Evolutionary conservation across 2,888 invertebrate species (phyloP), one percentile per base, ranked within the genome.

Genomic region (Volucella inflata): DNA sequence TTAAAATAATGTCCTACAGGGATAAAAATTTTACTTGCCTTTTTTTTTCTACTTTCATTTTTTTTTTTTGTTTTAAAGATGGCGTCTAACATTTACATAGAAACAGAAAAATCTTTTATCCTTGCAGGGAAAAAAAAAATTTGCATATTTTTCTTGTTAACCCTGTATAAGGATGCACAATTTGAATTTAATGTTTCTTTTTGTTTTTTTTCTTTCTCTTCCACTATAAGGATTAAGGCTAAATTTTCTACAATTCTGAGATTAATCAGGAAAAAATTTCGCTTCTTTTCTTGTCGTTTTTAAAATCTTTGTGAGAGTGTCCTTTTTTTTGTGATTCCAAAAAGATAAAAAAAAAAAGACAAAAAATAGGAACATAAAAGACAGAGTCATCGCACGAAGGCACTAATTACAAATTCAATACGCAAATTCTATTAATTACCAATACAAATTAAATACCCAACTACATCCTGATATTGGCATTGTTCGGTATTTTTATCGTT

Each of bases 341-440:
- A 21, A 44, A 38, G 14, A 16, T 9, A 17, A 9, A n/a, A 48
- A 40, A 44, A 16, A 64, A 17, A 38, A 46, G 2, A 70, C 46
- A 50, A 17, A 65, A 3, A 16, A n/a, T 10, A 40, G 21, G 21
- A 46, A 16, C 1, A 70, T 30, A 40, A 71, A 46, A 55, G 14
- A 55, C 38, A 67, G 11, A 65, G 50, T 60, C 77, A 74, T 68
- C 44, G 40, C 64, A 38, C 36, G 36, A 70, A 17, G 46, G 38
- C 57, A 65, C 90, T 91, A 90, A 91, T 91, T 91, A 89, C 87
- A 89, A 88, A 91, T 91, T 90, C 91, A 87, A 87, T 84, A 87
- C 89, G 89, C 91, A 90, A 90, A 89, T 90, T 90, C 91, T 91
- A 91, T 91, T 91, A 91, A 91, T 91, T 91, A 91, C 90, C 90